Evolutionary conservation across 2,113 vertebrate species (phyloP).

Genomic region (Oriolus oriolus): DNA sequence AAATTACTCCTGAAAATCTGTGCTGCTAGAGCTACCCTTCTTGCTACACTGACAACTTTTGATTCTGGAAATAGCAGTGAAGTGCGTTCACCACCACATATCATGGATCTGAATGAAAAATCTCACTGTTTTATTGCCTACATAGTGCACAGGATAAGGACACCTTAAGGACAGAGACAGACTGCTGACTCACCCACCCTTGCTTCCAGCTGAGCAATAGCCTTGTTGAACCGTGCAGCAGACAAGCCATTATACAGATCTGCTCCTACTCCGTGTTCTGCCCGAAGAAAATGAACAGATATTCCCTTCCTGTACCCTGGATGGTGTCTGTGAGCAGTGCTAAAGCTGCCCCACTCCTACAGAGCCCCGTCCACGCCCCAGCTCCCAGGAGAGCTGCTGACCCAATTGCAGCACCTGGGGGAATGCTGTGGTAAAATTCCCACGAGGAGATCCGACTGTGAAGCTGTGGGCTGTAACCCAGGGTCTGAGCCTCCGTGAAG

Average conservation of each 20-base stretch:
- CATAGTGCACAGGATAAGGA: not conserved
- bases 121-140: not conserved
- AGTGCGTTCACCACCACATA: not conserved
- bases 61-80: not conserved
- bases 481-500: not conserved
- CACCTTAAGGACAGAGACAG: not conserved
- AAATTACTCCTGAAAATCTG: not conserved
- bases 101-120: not conserved
- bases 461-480: not conserved
- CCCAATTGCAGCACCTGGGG: not conserved
- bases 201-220: not conserved
- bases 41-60: not conserved
- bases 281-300: not conserved
- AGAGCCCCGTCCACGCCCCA: rapidly evolving
- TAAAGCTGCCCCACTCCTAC: not conserved
- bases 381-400: not conserved
- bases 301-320: not conserved
- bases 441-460: not conserved
- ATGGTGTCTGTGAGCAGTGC: not conserved
- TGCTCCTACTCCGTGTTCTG: not conserved
- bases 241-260: not conserved
- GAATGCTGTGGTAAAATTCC: not conserved
- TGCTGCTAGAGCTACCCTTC: not conserved
- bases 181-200: not conserved
- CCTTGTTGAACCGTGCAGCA: not conserved